Evolutionary conservation across 2,113 vertebrate genomes (phyloP), one percentile per base, ranked within the genome.

Genomic region (Scomber colias): DNA sequence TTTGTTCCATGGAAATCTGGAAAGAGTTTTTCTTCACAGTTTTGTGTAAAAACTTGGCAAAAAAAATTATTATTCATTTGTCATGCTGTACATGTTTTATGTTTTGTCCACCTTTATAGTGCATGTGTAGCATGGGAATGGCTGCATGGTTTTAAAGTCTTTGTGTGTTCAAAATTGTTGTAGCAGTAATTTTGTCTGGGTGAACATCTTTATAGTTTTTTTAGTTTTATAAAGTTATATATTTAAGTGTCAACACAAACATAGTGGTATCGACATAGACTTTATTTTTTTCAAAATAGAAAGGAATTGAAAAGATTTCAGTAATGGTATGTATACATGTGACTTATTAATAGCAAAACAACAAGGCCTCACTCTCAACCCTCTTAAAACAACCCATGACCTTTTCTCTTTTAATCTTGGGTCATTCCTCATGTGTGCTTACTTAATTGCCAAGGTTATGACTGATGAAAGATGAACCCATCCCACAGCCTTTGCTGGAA

Each of bases 381-480:
- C 69, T 56, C 75, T 70, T 74, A 70, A 80, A 82, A 46, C 65
- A 69, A 61, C 69, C 71, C 70, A 2, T 80, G 77, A 81, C 77
- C 83, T 71, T 60, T 68, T 68, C 57, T 62, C 78, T 82, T 82
- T 77, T 61, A 83, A 86, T 81, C 79, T 74, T 27, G 19, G 56
- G 71, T 82, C 83, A 78, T 89, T 86, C 60, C 51, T 91, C 85
- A 68, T 85, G 85, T 91, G 74, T 75, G 55, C 82, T 70, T 69
- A 75, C 81, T 89, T 90, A 89, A 92, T 90, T 89, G 77, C 81
- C 64, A 57, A 60, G 64, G 89, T 84, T 90, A 75, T 87, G 90
- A 90, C 89, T 90, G 87, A 89, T 90, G 88, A 84, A 87, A 91
- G 89, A 85, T 75, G 75, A 86, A 89, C 86, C 74, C 75, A 63